Evolutionary conservation across 2,797 vertebrate genomes (phyloP), one percentile per base, ranked within the genome.

Genomic region (Acrossocheilus wenchowensis): DNA sequence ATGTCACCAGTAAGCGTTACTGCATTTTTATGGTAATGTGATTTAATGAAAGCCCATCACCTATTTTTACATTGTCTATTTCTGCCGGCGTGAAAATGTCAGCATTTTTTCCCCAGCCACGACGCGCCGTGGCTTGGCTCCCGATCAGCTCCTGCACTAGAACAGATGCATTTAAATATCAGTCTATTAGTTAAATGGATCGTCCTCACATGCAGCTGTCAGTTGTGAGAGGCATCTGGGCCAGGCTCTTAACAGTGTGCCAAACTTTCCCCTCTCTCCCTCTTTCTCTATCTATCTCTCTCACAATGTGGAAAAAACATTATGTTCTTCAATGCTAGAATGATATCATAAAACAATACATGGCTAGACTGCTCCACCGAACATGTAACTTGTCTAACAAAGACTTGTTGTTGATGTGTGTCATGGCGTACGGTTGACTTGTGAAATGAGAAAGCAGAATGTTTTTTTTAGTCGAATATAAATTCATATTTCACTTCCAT

Each of bases 151-250:
- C 78, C 84, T 87, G 89, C 62, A 30, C 64, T 85, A 81, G 90
- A 94, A 88, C 94, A 95, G 92, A 95, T 94, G 93, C 93, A 92
- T 94, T 94, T 93, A 94, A 93, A 94, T 91, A 93, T 89, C 82
- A 90, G 91, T 92, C 94, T 94, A 92, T 95, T 95, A 94, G 93
- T 93, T 93, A 93, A 94, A 94, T 93, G 90, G 92, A 94, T 94
- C 91, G 92, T 94, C 92, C 92, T 88, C 92, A 90, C 91, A 93
- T 89, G 90, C 95, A 94, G 93, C 94, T 94, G 94, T 94, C 92
- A 90, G 21, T 88, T 90, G 86, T 91, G 74, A 87, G 90, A 91
- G 91, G 90, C 94, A 94, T 94, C 93, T 94, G 93, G 92, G 90
- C 90, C 83, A 81, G 36, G 78, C 81, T 82, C 71, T 75, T 80